A percentile compares a stretch with the other conserved stretches of the same genome.
Evolutionary conservation across 2,888 invertebrate genomes (phyloP).

Genomic region (Bombylius discolor): DNA sequence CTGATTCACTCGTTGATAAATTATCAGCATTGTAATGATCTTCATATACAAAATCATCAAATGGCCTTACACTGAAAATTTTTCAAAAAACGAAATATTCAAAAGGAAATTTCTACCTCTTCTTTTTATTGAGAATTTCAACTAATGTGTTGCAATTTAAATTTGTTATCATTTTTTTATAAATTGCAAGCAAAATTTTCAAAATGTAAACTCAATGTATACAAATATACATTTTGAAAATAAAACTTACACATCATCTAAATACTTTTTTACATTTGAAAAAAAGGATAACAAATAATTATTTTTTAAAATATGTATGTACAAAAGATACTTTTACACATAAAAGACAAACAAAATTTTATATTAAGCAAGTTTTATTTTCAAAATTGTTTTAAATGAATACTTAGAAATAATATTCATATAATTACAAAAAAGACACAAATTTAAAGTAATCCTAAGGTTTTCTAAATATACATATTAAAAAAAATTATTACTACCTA

Average conservation of each 20-base stretch:
- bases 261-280: not conserved
- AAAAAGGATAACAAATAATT: no score
- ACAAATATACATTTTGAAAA: not conserved
- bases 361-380: slow-evolving; percentile 5
- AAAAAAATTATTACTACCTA: no score
- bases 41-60: slow-evolving; percentile 26
- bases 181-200: not conserved
- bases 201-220: not conserved
- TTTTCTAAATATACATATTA: no score
- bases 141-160: no score
- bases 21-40: slow-evolving; percentile 27
- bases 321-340: no score
- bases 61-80: slow-evolving; percentile 24
- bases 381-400: slow-evolving; percentile 1
- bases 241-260: not conserved
- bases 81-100: no score
- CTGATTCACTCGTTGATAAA: slow-evolving; percentile 43
- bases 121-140: no score
- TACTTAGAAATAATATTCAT: not conserved
- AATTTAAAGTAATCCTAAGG: no score
- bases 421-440: no score
- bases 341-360: not conserved
- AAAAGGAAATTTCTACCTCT: no score
- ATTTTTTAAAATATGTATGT: no score
- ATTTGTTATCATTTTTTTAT: no score